These are phyloP conservation scores for Puntigrus tetrazona DNA, from an alignment of 2,113 vertebrate genomes.

Conservation along the genomic window DNA sequence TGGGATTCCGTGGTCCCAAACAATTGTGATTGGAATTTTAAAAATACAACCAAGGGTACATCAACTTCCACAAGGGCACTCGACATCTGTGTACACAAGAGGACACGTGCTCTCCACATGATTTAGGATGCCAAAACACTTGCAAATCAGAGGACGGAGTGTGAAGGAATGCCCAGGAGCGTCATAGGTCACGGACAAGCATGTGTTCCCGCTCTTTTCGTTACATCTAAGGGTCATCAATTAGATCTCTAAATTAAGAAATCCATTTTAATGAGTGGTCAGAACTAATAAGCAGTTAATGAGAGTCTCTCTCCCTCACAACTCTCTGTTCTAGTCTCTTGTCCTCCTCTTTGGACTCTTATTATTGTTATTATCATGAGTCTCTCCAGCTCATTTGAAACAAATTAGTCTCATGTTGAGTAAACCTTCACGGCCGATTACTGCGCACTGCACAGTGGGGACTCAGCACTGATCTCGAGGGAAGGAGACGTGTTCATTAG, in stretches of 20 bases:
- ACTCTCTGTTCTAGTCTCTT: background rate
- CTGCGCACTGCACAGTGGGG: conserved; percentile 20
- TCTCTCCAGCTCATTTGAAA: conserved; percentile 53
- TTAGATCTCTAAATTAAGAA: conserved; percentile 27
- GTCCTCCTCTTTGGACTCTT: background rate
- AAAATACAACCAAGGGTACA: background rate
- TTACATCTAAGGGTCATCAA: background rate
- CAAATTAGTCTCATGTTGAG: conserved; percentile 52
- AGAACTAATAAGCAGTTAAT: conserved; percentile 5
- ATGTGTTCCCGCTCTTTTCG: background rate
- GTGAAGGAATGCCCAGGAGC: background rate
- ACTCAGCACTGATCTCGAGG: conserved; percentile 8
- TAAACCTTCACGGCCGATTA: conserved; percentile 54
- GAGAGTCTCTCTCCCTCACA: background rate
- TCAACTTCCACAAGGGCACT: conserved; percentile 1
- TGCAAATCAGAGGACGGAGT: background rate
- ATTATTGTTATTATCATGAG: conserved; percentile 16
- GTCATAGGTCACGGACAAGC: background rate
- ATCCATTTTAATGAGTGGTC: conserved; percentile 28
- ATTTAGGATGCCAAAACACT: background rate
- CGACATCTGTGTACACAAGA: background rate
- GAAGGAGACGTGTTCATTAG: conserved; percentile 41
- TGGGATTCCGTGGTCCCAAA: background rate
- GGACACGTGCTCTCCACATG: background rate
- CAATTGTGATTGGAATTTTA: background rate